These are phyloP conservation scores for Scaptomyza tumidula DNA, from an alignment of 2,888 invertebrate species.

Conservation along the genomic window DNA sequence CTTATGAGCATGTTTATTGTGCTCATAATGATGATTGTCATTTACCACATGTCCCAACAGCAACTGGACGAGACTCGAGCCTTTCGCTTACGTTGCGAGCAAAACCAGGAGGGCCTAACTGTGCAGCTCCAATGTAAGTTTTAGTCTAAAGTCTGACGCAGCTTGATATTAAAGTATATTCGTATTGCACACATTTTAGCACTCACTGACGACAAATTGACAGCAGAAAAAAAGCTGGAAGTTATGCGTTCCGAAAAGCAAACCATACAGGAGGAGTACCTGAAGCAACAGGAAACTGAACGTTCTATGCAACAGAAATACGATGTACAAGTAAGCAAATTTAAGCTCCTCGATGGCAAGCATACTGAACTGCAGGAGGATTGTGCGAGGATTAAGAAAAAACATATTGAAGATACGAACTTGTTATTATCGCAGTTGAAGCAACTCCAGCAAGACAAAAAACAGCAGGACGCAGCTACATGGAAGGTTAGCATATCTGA, in stretches of 20 bases:
- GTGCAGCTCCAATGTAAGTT: constrained; percentile 86
- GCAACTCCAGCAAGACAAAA: constrained; percentile 85
- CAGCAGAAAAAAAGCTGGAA: constrained; percentile 86
- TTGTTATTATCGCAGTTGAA: constrained; percentile 85
- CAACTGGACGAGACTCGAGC: constrained; percentile 86
- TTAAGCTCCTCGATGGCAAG: constrained; percentile 85
- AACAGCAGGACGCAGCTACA: constrained; percentile 83
- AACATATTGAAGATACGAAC: constrained; percentile 85
- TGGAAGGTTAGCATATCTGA: constrained; percentile 81
- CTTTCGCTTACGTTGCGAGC: constrained; percentile 86
- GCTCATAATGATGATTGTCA: constrained; percentile 86
- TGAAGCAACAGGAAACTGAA: constrained; percentile 85
- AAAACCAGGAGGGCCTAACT: constrained; percentile 87
- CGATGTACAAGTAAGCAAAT: constrained; percentile 86
- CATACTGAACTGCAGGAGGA: constrained; percentile 86
- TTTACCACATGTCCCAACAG: constrained; percentile 87
- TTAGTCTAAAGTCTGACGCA: neutral
- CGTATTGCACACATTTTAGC: constrained; percentile 83
- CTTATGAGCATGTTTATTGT: constrained; percentile 86
- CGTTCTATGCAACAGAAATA: constrained; percentile 86
- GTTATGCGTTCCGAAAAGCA: constrained; percentile 86
- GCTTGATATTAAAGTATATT: neutral
- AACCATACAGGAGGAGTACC: constrained; percentile 85
- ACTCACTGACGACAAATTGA: constrained; percentile 86
- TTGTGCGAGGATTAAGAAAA: constrained; percentile 85